Percentiles rank a stretch among this genome's conserved stretches.
Conservation (phyloP, 1,140 invertebrate genomes). For the Palaemon carinicauda region DNA sequence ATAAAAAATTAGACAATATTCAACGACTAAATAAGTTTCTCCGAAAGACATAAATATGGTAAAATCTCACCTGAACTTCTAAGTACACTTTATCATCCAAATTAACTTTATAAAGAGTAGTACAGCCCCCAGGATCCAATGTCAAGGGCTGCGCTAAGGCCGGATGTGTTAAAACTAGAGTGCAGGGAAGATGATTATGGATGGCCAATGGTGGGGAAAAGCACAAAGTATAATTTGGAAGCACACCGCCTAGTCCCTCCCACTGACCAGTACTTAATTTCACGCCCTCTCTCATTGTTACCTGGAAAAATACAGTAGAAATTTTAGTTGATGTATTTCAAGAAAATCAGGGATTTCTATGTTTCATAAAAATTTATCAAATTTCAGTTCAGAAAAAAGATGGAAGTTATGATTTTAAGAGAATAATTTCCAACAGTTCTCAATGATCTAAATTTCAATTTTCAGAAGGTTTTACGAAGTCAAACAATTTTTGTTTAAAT, state of each 20-base stretch:
- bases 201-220: constrained; percentile 77
- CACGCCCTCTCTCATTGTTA: constrained; percentile 66
- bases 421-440: too few relatives aligned
- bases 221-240: constrained; percentile 79
- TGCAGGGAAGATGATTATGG: constrained; percentile 80
- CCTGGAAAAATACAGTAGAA: constrained; percentile 63
- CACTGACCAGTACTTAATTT: constrained; percentile 62
- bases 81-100: constrained; percentile 71
- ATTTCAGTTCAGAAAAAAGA: too few relatives aligned
- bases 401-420: too few relatives aligned
- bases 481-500: too few relatives aligned
- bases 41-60: not conserved
- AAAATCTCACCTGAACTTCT: constrained; percentile 70
- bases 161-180: constrained; percentile 71
- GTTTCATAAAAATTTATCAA: too few relatives aligned
- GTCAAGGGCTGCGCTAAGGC: constrained; percentile 69
- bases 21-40: too few relatives aligned
- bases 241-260: constrained; percentile 63
- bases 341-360: not conserved
- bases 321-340: not conserved
- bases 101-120: constrained; percentile 74
- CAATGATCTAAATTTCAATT: too few relatives aligned
- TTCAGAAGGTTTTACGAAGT: too few relatives aligned
- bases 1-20: too few relatives aligned
- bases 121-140: constrained; percentile 77